A percentile compares a stretch with the other conserved stretches of the same genome.
These are phyloP conservation scores for Myripristis murdjan DNA, from an alignment of 2,797 vertebrate species.

Conservation along the genomic window DNA sequence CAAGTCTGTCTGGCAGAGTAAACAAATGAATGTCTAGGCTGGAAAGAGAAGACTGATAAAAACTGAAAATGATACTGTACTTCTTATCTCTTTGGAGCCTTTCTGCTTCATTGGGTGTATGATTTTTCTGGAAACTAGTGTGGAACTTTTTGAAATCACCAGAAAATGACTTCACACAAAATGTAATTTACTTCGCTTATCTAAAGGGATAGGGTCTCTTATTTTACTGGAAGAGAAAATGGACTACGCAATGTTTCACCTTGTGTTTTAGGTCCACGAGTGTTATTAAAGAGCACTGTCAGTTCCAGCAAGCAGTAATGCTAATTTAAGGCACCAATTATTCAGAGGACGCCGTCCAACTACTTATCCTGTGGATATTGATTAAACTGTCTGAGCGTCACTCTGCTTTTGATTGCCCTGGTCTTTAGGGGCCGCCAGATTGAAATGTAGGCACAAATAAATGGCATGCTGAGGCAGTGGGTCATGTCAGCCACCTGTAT, in stretches of 20 bases:
- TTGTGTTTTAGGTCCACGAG: not conserved
- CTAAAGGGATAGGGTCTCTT: not conserved
- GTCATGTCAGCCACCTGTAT: constrained; percentile 1
- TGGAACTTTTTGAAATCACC: not conserved
- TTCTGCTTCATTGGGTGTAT: not conserved
- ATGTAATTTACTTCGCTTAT: not conserved
- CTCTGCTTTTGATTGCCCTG: constrained; percentile 60
- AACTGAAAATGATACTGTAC: not conserved
- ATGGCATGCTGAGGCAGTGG: constrained; percentile 25
- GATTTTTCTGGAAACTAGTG: not conserved
- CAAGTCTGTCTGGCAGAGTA: constrained; percentile 13
- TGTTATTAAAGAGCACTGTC: constrained; percentile 13
- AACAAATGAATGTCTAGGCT: not conserved
- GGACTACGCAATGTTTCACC: constrained; percentile 8
- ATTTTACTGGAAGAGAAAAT: constrained; percentile 1
- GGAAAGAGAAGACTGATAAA: constrained; percentile 9
- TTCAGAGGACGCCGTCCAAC: constrained; percentile 41
- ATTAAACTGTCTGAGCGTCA: constrained; percentile 68
- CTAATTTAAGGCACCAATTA: constrained; percentile 52
- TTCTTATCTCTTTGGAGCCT: not conserved
- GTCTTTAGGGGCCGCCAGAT: constrained; percentile 34
- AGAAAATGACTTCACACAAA: constrained; percentile 9
- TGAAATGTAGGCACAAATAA: constrained; percentile 62
- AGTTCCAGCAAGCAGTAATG: constrained; percentile 18
- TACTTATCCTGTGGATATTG: constrained; percentile 58